Base-by-base conservation (phyloP, 2,888 invertebrate genomes). In the Acanthacorydalis orientalis region DNA sequence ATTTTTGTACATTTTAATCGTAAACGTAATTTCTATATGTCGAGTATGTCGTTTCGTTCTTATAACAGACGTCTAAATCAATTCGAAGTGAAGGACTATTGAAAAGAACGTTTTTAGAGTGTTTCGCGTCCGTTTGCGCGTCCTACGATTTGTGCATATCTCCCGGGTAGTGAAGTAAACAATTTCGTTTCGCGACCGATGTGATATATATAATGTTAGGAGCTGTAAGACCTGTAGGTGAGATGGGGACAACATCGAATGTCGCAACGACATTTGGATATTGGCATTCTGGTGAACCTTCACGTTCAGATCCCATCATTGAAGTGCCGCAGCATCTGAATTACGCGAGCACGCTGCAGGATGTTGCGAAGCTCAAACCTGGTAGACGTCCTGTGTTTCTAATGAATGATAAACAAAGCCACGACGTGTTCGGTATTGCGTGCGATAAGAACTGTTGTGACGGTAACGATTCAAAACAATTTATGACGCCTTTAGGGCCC, bases 401-500 rank as follows among this genome's bases (percentile, higher is more conserved):
- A 35, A 50, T 55, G 41, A 55, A 55, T 47, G 54, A 55, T 45
- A 53, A 54, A 49, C 49, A 54, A 12, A 52, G 52, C 37, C 54
- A 56, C 47, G 57, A 57, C 43, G 52, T 56, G 12, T 56, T 57
- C 38, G 51, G 52, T 14, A 47, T 52, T 37, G 52, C 52, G 11
- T 53, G 53, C 46, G 52, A 54, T 41, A 53, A 53, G 34, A 41
- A 43, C 40, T 44, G 44, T 39, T 47, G 47, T 31, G 47, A 47
- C 31, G 47, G 47, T 42, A 47, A 42, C 37, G 47, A 47, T 31
- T 60, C 68, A 48, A 77, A 78, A 60, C 78, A 80, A 53, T 82
- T 81, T 59, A 76, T 78, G 74, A 78, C 80, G 51, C 80, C 81
- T 4, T 68, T 82, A 46, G 83, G 83, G 42, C 80, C 82, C 7